phyloP scores from a whole-genome alignment of 2,888 invertebrate species.

The Coremacera marginata region DNA sequence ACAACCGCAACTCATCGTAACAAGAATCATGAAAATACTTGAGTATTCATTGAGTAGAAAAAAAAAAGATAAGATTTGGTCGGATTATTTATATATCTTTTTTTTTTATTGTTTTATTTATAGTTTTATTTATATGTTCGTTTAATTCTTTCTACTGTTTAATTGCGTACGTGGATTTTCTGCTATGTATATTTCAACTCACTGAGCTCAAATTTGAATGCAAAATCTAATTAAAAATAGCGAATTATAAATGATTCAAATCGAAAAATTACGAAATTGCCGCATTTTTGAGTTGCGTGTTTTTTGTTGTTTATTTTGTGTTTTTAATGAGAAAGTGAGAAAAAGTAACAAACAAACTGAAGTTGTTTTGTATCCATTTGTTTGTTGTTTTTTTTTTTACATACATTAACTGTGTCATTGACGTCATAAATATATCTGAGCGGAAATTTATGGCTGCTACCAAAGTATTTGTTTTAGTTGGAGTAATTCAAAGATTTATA shows the following conservation, averaged over 20 bases:
- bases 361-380: neutral
- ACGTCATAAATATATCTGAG: too few relatives aligned
- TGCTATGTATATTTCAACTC: neutral
- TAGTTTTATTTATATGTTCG: neutral
- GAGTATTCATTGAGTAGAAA: neutral
- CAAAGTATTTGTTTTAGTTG: too few relatives aligned
- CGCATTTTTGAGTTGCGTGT: neutral
- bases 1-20: neutral
- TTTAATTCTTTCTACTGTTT: neutral
- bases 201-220: neutral
- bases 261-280: constrained; percentile 15
- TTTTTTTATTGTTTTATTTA: neutral
- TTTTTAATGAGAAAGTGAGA: neutral
- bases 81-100: neutral
- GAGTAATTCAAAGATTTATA: too few relatives aligned
- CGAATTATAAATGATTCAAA: constrained; percentile 13
- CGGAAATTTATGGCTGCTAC: too few relatives aligned
- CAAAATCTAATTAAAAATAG: constrained; percentile 23
- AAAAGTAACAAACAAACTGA: constrained; percentile 8
- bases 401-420: too few relatives aligned
- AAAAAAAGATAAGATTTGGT: neutral
- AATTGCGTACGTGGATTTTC: neutral
- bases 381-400: too few relatives aligned
- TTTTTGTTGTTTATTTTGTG: neutral
- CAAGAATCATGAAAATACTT: neutral